Evolutionary conservation across 2,888 invertebrate genomes (phyloP).

Genomic region (Athripsodes cinereus): DNA sequence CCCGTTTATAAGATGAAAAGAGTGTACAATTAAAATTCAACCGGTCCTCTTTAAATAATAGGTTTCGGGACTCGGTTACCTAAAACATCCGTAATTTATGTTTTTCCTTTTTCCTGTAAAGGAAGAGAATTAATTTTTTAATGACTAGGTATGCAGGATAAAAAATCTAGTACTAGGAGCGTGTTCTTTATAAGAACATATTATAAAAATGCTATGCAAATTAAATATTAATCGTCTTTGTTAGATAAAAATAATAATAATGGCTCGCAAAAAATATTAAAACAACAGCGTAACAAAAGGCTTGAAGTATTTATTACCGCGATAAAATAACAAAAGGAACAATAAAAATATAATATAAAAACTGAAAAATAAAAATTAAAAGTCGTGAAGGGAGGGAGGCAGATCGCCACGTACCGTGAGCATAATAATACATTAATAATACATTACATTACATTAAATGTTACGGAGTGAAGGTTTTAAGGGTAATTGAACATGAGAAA

Average conservation of each 20-base stretch:
- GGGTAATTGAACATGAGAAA: slow-evolving; percentile 27
- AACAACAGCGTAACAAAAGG: slow-evolving; percentile 4
- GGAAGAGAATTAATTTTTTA: too few relatives aligned
- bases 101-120: too few relatives aligned
- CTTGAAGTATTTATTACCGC: slow-evolving; percentile 14
- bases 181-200: neutral
- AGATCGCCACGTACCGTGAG: neutral
- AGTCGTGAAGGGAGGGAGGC: neutral
- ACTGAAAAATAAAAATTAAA: slow-evolving; percentile 17
- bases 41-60: too few relatives aligned
- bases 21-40: too few relatives aligned
- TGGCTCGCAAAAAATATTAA: slow-evolving; percentile 5
- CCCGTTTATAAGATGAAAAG: too few relatives aligned
- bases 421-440: neutral
- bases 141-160: too few relatives aligned
- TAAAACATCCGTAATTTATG: too few relatives aligned
- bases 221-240: slow-evolving; percentile 15
- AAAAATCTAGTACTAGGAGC: neutral
- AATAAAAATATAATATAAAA: slow-evolving; percentile 4
- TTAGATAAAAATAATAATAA: neutral
- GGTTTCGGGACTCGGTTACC: too few relatives aligned
- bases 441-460: too few relatives aligned
- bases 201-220: slow-evolving; percentile 15
- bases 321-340: slow-evolving; percentile 12
- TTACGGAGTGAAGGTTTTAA: slow-evolving; percentile 20